Conservation (phyloP, 2,113 vertebrate species). For the Muntiacus muntjak region DNA sequence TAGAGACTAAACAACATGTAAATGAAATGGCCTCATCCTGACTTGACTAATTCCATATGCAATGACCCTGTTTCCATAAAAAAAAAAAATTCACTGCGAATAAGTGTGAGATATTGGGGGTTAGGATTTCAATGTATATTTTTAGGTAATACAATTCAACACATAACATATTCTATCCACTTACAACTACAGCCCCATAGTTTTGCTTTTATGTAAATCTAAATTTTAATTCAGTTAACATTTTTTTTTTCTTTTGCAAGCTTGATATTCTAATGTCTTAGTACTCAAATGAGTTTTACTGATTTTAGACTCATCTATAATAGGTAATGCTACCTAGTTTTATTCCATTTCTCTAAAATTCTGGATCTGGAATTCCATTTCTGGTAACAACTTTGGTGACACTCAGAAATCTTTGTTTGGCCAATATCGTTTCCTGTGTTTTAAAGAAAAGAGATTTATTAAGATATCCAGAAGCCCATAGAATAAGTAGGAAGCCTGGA, state of each 20-base stretch:
- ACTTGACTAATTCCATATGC: background rate
- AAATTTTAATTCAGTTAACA: background rate
- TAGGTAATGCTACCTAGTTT: background rate
- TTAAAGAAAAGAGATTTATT: background rate
- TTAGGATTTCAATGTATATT: background rate
- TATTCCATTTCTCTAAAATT: background rate
- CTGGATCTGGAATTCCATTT: background rate
- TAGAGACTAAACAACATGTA: background rate
- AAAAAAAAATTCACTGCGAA: background rate
- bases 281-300: background rate
- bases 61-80: background rate
- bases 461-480: background rate
- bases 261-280: background rate
- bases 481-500: background rate
- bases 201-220: background rate
- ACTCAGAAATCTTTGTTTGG: background rate
- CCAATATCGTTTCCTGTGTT: background rate
- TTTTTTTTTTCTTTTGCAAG: background rate
- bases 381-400: background rate
- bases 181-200: background rate
- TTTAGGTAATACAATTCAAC: background rate
- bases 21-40: background rate
- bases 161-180: background rate
- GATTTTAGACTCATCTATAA: background rate
- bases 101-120: background rate